Conservation (phyloP, 2,113 vertebrate genomes). For the Lepus europaeus region DNA sequence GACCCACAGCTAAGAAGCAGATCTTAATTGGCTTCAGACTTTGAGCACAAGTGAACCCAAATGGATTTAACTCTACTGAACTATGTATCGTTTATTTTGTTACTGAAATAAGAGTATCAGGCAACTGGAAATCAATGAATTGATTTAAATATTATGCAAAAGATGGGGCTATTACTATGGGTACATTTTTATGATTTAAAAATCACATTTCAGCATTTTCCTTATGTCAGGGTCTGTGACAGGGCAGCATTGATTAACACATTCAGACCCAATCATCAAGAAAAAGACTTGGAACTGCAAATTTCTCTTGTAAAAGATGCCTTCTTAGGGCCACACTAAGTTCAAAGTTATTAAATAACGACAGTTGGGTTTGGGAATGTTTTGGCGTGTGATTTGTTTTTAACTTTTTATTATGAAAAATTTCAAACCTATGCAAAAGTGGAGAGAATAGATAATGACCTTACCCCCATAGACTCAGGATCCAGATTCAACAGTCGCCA, state of each 20-base stretch:
- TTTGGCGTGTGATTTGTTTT: constrained; percentile 75
- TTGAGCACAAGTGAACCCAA: constrained; percentile 76
- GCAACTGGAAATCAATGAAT: constrained; percentile 88
- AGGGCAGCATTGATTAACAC: constrained; percentile 76
- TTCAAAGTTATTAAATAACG: constrained; percentile 53
- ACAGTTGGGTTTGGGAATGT: constrained; percentile 44
- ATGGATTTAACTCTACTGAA: constrained; percentile 81
- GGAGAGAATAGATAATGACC: constrained; percentile 14
- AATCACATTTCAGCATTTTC: constrained; percentile 86
- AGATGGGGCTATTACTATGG: constrained; percentile 79
- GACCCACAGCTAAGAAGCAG: not conserved
- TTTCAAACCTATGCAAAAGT: constrained; percentile 54
- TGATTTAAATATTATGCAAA: constrained; percentile 85
- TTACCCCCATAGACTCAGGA: not conserved
- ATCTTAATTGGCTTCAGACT: constrained; percentile 64
- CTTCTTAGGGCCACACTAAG: constrained; percentile 61
- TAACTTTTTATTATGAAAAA: constrained; percentile 74
- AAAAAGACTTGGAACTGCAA: constrained; percentile 52
- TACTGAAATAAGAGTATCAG: constrained; percentile 78
- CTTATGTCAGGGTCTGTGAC: constrained; percentile 68
- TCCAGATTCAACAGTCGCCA: not conserved
- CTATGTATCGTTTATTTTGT: constrained; percentile 82
- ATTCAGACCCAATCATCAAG: constrained; percentile 66
- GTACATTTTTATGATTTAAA: constrained; percentile 87
- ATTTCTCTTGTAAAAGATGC: constrained; percentile 61